These are phyloP conservation scores for Idris sp. DNA, from an alignment of 1,140 invertebrate species.

Conservation along the genomic window DNA sequence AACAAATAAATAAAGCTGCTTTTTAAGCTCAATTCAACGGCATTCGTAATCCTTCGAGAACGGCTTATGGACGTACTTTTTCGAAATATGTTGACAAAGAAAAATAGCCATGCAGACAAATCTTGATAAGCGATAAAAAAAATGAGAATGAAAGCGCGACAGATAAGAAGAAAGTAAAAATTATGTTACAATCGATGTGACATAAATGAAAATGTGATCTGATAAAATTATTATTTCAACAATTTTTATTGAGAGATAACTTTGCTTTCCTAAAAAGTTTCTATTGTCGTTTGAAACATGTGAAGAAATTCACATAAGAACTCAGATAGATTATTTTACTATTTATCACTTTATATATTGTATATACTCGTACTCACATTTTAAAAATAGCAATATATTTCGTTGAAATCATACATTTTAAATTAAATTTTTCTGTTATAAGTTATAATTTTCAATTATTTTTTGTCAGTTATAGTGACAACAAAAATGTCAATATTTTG, in stretches of 20 bases:
- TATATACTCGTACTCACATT: too few species aligned
- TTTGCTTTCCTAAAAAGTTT: conserved; percentile 6
- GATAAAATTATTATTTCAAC: conserved; percentile 25
- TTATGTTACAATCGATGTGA: conserved; percentile 30
- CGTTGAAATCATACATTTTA: too few species aligned
- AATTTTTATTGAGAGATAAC: conserved; percentile 21
- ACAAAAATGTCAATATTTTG: background rate
- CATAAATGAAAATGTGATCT: conserved; percentile 21
- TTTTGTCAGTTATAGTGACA: background rate
- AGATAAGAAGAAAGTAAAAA: conserved; percentile 28
- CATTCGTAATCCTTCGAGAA: conserved; percentile 18
- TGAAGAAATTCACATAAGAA: too few species aligned
- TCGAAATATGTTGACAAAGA: conserved; percentile 34
- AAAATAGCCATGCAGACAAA: conserved; percentile 23
- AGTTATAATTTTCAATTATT: too few species aligned
- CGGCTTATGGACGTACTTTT: conserved; percentile 20
- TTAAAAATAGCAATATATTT: too few species aligned
- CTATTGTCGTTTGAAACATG: conserved; percentile 12
- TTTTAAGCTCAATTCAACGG: conserved; percentile 12
- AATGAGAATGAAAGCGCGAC: conserved; percentile 4
- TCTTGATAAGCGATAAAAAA: conserved; percentile 38
- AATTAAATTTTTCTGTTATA: too few species aligned
- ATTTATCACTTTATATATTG: too few species aligned
- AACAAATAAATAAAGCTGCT: conserved; percentile 22
- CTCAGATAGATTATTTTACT: background rate